Evolutionary conservation across 1,140 invertebrate genomes (phyloP).

Genomic region (Eueides isabella): DNA sequence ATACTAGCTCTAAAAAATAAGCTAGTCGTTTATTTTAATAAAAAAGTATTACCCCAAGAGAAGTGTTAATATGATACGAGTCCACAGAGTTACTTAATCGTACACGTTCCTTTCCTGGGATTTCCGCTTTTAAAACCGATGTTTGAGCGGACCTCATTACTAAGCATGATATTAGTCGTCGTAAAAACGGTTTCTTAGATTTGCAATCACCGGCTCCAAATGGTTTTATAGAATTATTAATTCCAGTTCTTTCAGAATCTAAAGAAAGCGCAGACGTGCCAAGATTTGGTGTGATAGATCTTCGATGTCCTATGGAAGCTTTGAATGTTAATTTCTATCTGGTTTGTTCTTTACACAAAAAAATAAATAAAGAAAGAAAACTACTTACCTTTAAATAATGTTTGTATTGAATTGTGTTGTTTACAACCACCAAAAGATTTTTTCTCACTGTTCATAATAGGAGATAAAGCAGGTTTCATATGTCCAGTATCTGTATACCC

Average conservation of each 20-base stretch:
- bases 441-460: not conserved
- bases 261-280: slow-evolving; percentile 61
- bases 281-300: slow-evolving; percentile 62
- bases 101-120: slow-evolving; percentile 20
- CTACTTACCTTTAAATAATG: slow-evolving; percentile 61
- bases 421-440: not conserved
- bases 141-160: slow-evolving; percentile 52
- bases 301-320: slow-evolving; percentile 49
- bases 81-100: slow-evolving; percentile 56
- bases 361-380: not conserved
- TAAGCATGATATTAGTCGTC: slow-evolving; percentile 62
- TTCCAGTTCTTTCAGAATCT: slow-evolving; percentile 42
- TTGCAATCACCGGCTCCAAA: slow-evolving; percentile 41
- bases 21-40: no score
- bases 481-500: slow-evolving; percentile 44
- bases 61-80: slow-evolving; percentile 67
- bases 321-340: not conserved
- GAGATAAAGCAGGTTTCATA: slow-evolving; percentile 35
- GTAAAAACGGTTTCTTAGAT: slow-evolving; percentile 58
- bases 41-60: slow-evolving; percentile 57
- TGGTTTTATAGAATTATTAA: slow-evolving; percentile 24
- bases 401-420: slow-evolving; percentile 49
- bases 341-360: not conserved
- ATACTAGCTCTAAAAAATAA: no score
- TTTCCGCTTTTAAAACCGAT: slow-evolving; percentile 45